Conservation (phyloP, 2,113 vertebrate species). For the Lutjanus erythropterus region DNA sequence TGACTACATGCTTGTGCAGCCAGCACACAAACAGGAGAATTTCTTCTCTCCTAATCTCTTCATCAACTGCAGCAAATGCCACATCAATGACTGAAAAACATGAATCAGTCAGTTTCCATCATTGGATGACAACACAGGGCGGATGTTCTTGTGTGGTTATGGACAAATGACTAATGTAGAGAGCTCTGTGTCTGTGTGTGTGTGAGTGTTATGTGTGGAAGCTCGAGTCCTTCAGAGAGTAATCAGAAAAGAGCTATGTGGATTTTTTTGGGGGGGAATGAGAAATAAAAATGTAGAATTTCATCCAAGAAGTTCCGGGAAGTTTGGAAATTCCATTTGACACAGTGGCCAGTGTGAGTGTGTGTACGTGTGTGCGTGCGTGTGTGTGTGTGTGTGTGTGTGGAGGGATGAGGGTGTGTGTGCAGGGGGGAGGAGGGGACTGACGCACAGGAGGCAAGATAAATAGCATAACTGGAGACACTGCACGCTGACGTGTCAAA, state of each 20-base stretch:
- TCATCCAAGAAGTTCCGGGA: slow-evolving; percentile 81
- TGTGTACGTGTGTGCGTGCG: slow-evolving; percentile 36
- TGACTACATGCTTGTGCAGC: not conserved
- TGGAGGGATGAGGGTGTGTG: slow-evolving; percentile 21
- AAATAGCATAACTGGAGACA: slow-evolving; percentile 69
- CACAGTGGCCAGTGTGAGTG: slow-evolving; percentile 57
- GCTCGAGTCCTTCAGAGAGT: slow-evolving; percentile 37
- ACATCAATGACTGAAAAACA: slow-evolving; percentile 38
- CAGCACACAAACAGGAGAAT: not conserved
- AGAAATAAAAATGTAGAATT: slow-evolving; percentile 70
- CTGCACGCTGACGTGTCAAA: slow-evolving; percentile 61
- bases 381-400: slow-evolving; percentile 32
- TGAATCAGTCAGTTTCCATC: slow-evolving; percentile 58
- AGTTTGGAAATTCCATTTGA: slow-evolving; percentile 82
- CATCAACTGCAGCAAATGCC: slow-evolving; percentile 24
- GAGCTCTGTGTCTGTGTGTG: slow-evolving; percentile 30
- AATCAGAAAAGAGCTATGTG: slow-evolving; percentile 61
- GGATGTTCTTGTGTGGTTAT: slow-evolving; percentile 46
- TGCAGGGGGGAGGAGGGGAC: slow-evolving; percentile 29
- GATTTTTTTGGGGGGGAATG: slow-evolving; percentile 56
- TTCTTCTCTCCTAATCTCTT: slow-evolving; percentile 12
- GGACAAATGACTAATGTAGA: slow-evolving; percentile 53
- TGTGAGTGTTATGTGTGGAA: slow-evolving; percentile 3
- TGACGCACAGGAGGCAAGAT: slow-evolving; percentile 70
- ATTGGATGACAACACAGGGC: slow-evolving; percentile 34